Percentiles rank a stretch among this genome's conserved stretches.
Evolutionary conservation across 2,888 invertebrate genomes (phyloP).

Genomic region (Aproaerema taeniolella): DNA sequence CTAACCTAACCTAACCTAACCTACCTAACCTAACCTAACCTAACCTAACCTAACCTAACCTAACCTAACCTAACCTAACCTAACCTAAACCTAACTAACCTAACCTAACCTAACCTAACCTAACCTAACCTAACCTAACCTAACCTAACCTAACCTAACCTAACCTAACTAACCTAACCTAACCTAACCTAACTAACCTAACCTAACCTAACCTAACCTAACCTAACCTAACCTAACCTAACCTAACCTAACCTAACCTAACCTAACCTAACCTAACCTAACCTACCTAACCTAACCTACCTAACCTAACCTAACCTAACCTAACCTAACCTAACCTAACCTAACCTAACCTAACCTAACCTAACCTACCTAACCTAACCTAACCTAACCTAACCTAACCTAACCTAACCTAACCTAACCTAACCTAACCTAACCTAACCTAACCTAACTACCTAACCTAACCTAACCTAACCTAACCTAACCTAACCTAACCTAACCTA

Average conservation of each 20-base stretch:
- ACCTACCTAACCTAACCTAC: no score
- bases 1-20: no score
- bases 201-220: neutral
- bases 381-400: no score
- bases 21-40: no score
- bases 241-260: neutral
- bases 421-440: constrained; percentile 10
- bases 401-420: constrained; percentile 11
- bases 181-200: neutral
- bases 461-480: constrained; percentile 13
- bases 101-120: constrained; percentile 13
- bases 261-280: no score
- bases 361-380: no score
- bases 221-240: neutral
- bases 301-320: neutral
- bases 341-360: no score
- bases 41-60: constrained; percentile 11
- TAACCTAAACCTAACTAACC: no score
- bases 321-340: no score
- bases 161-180: constrained; percentile 1
- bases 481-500: constrained; percentile 10
- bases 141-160: constrained; percentile 6
- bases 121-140: constrained; percentile 9
- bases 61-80: constrained; percentile 9
- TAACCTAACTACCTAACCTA: constrained; percentile 7